Conservation (phyloP, 2,797 vertebrate species). For the Arctocebus calabarensis region DNA sequence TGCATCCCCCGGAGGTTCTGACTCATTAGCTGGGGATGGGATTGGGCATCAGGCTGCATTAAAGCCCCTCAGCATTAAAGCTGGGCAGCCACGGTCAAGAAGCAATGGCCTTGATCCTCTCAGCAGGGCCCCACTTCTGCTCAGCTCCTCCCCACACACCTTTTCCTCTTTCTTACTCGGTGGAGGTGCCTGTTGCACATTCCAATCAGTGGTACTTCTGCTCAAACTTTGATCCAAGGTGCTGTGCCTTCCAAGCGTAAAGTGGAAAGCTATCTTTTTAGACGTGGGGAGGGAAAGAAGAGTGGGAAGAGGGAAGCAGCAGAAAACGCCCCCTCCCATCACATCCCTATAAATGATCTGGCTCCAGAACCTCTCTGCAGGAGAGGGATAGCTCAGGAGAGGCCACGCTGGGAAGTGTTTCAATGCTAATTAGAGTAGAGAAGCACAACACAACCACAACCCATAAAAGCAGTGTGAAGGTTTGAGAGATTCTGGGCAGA, state of each 20-base stretch:
- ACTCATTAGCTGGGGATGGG: not conserved
- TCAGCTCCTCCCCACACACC: not conserved
- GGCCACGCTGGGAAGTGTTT: not conserved
- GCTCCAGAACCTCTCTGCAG: not conserved
- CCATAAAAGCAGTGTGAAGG: accelerated
- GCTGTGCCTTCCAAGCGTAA: not conserved
- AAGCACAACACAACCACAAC: not conserved
- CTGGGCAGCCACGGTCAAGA: not conserved
- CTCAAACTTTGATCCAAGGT: not conserved
- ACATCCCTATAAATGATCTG: not conserved
- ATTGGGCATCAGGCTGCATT: not conserved
- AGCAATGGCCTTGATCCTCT: not conserved
- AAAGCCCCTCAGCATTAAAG: not conserved
- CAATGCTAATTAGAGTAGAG: not conserved
- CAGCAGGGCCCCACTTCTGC: too few species aligned
- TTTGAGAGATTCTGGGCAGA: not conserved
- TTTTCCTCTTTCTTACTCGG: not conserved
- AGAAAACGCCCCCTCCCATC: not conserved
- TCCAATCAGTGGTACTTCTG: too few species aligned
- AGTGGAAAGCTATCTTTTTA: not conserved
- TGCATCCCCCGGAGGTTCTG: not conserved
- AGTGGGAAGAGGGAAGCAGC: not conserved
- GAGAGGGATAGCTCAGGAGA: not conserved
- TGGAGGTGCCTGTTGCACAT: not conserved
- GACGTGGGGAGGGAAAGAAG: not conserved